Base-by-base conservation (phyloP, 2,113 vertebrate genomes). In the Phrynosoma blainvillii region DNA sequence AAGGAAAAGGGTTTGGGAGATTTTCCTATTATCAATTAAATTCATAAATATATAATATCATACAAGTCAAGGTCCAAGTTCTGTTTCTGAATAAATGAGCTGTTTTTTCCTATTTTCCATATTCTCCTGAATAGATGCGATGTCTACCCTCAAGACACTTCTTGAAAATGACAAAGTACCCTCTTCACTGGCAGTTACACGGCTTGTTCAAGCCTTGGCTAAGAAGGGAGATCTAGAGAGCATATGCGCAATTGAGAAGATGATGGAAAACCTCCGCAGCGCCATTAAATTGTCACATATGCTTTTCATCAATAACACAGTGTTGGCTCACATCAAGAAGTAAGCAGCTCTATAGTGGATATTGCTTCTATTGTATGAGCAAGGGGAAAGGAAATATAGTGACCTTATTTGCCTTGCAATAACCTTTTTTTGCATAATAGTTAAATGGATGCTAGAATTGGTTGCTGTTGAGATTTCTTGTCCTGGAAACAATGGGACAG, bases 301-400 rank as follows among this genome's bases (percentile, higher is more conserved):
- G 95, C 25, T 98, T 92, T 97, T 98, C 23, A n/a, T 96, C 92
- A 99, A 98, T 94, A 98, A 98, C 93, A 94, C 84, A 54, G 97
- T 96, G 65, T 84, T 98, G 86, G 98, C 97, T 78, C 94, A 97
- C 92, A 97, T 98, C 65, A 97, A 96, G 84, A 99, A 95, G 98
- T 99, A 96, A 98, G 98, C 96, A 80, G 89, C 89, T 84, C 56
- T 87, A 6, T 56, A 21, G 85, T 68, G 36, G 87, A 1, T 84
- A 66, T 56, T 42, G 52, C 91, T 85, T 0, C 70, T 90, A 87
- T n/a, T 66, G 2, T 87, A 73, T 16, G 21, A 73, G 36, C 36
- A 25, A 36, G 36, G 20, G 2, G 54, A 78, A 21, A 14, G 40
- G 4, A 10, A 32, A 56, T 65, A 52, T 32, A 62, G 23, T 78